Evolutionary conservation across 2,113 vertebrate genomes (phyloP).

Genomic region (Malurus melanocephalus): DNA sequence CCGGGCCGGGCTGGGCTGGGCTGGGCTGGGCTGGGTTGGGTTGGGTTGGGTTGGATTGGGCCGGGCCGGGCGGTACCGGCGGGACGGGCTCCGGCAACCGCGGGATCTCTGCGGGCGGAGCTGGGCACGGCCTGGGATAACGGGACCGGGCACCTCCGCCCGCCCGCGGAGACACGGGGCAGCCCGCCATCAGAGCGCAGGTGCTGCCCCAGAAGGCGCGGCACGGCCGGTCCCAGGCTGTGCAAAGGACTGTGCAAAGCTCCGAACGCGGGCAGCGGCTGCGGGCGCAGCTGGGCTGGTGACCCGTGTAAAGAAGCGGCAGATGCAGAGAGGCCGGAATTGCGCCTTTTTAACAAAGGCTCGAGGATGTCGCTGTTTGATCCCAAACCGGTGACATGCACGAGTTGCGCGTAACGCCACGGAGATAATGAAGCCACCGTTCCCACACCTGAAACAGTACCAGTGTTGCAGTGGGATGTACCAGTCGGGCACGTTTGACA

Average conservation of each 20-base stretch:
- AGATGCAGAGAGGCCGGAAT: background rate
- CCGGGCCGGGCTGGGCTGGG: too few relatives aligned
- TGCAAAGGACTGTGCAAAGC: accelerated
- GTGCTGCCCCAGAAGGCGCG: background rate
- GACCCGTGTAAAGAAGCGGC: accelerated
- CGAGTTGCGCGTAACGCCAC: accelerated
- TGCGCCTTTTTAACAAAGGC: background rate
- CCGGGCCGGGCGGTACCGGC: too few relatives aligned
- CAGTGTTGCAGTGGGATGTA: accelerated
- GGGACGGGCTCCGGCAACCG: too few relatives aligned
- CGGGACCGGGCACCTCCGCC: background rate
- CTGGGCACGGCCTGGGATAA: background rate
- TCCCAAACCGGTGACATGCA: accelerated
- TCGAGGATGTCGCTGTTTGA: accelerated
- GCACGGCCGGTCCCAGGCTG: background rate
- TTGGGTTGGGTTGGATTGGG: too few relatives aligned
- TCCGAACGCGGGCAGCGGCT: background rate
- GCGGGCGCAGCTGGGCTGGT: background rate
- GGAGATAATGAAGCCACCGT: accelerated
- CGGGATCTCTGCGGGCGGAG: too few relatives aligned
- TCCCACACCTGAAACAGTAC: accelerated
- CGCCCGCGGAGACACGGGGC: background rate
- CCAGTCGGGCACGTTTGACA: accelerated
- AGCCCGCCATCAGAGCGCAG: background rate
- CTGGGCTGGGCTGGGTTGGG: too few relatives aligned